Evolutionary conservation across 2,888 invertebrate species (phyloP).

Genomic region (Helobdella robusta): DNA sequence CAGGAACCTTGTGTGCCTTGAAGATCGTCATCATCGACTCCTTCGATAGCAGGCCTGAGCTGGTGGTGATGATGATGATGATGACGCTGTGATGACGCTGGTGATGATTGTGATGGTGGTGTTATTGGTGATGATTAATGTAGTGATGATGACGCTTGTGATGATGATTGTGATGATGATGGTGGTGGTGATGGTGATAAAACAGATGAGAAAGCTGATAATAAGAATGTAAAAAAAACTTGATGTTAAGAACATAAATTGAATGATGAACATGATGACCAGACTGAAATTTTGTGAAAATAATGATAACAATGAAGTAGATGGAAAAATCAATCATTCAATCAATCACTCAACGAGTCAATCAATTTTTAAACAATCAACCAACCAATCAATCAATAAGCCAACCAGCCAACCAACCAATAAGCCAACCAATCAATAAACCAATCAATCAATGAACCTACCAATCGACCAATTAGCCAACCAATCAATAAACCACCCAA

Average conservation of each 20-base stretch:
- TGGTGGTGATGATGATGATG: background rate
- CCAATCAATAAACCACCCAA: no score
- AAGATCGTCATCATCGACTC: conserved; percentile 5
- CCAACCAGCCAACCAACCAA: no score
- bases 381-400: no score
- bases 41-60: conserved; percentile 10
- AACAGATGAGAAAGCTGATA: background rate
- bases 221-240: background rate
- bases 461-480: no score
- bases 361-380: no score
- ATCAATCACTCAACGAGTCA: background rate
- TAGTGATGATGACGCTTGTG: no score
- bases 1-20: conserved; percentile 20
- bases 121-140: no score
- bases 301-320: background rate
- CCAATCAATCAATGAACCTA: no score
- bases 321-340: background rate
- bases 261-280: background rate
- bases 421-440: no score
- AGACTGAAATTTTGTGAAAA: background rate
- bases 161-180: background rate
- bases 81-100: background rate
- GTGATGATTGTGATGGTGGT: background rate
- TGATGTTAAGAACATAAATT: background rate
- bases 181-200: no score